These are phyloP conservation scores for Lucifuga dentata DNA, from an alignment of 2,113 vertebrate genomes.

Conservation along the genomic window DNA sequence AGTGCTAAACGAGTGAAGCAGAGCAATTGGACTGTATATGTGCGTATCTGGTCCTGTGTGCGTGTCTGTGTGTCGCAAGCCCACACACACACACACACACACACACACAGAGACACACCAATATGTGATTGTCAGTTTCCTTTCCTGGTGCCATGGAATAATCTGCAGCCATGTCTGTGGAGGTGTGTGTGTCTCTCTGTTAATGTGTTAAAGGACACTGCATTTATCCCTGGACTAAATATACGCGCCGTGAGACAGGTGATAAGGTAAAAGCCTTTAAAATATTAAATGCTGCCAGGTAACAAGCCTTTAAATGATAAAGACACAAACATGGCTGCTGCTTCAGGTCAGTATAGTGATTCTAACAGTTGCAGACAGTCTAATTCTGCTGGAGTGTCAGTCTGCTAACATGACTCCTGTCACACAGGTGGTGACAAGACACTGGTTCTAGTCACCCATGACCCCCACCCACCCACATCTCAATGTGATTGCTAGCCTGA, in stretches of 20 bases:
- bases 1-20: conserved; percentile 78
- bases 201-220: conserved; percentile 41
- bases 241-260: conserved; percentile 41
- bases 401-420: conserved; percentile 23
- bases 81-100: conserved; percentile 33
- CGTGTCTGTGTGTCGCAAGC: conserved; percentile 21
- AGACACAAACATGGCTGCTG: conserved; percentile 22
- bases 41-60: conserved; percentile 43
- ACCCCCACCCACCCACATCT: conserved; percentile 19
- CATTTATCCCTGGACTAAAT: conserved; percentile 63
- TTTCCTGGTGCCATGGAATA: conserved; percentile 37
- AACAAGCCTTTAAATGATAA: conserved; percentile 58
- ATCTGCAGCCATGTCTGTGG: conserved; percentile 37
- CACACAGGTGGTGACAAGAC: conserved; percentile 44
- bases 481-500: conserved; percentile 68
- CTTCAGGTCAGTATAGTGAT: conserved; percentile 14
- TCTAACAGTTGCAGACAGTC: conserved; percentile 51
- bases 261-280: conserved; percentile 48
- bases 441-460: conserved; percentile 34
- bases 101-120: conserved; percentile 30
- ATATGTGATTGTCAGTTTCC: conserved; percentile 32
- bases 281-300: conserved; percentile 72
- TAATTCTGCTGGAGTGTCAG: conserved; percentile 3
- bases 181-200: conserved; percentile 56
- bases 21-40: conserved; percentile 68